phyloP scores from a whole-genome alignment of 2,113 vertebrate genomes.

The Microtus montanus region DNA sequence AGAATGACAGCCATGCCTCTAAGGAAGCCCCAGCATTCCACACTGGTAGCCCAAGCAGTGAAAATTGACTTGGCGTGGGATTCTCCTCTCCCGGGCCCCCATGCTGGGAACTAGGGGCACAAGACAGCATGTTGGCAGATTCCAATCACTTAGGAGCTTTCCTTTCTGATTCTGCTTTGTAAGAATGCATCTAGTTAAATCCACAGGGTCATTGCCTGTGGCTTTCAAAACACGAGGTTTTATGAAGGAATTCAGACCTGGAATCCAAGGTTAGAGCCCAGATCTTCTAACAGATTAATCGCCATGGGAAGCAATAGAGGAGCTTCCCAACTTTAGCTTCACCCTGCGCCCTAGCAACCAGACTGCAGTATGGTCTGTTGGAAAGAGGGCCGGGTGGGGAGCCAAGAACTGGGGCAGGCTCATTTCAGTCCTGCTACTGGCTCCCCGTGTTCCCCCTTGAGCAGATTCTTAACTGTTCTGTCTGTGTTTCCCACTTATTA shows the following conservation, averaged over 20 bases:
- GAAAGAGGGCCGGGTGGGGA: slow-evolving; percentile 58
- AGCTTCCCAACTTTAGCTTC: slow-evolving; percentile 72
- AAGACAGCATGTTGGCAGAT: slow-evolving; percentile 73
- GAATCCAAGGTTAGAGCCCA: slow-evolving; percentile 78
- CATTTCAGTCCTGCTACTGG: slow-evolving; percentile 45
- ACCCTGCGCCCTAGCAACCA: slow-evolving; percentile 73
- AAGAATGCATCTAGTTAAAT: slow-evolving; percentile 79
- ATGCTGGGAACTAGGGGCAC: slow-evolving; percentile 71
- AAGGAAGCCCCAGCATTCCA: slow-evolving; percentile 72
- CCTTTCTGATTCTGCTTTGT: slow-evolving; percentile 73
- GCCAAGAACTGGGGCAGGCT: slow-evolving; percentile 65
- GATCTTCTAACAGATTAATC: slow-evolving; percentile 79
- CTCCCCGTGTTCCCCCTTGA: slow-evolving; percentile 41
- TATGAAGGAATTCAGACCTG: slow-evolving; percentile 76
- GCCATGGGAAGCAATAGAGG: slow-evolving; percentile 71
- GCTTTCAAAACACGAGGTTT: slow-evolving; percentile 76
- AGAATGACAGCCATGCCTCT: slow-evolving; percentile 69
- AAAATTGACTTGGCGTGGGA: slow-evolving; percentile 79
- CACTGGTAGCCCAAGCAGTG: slow-evolving; percentile 73
- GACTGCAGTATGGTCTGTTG: slow-evolving; percentile 70
- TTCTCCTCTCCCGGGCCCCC: slow-evolving; percentile 66
- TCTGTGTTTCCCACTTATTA: slow-evolving; percentile 66
- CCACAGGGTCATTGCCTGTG: slow-evolving; percentile 74
- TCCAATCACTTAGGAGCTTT: slow-evolving; percentile 72
- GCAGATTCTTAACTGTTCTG: slow-evolving; percentile 65